Conservation (phyloP, 2,888 invertebrate species). For the Netelia melanura region DNA sequence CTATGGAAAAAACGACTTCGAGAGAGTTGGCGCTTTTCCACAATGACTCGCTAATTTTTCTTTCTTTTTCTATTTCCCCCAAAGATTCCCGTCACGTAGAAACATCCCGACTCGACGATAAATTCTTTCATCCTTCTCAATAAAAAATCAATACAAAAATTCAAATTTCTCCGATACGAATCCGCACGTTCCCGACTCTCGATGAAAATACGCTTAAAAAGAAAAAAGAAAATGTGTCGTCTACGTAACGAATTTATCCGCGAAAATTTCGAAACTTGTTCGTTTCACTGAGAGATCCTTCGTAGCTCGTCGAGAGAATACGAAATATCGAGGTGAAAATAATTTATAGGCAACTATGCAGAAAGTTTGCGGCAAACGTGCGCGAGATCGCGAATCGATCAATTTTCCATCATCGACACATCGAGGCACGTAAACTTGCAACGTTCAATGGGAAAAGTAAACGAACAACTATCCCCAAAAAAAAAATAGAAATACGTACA, state of each 20-base stretch:
- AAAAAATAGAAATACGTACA: not conserved
- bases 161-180: not conserved
- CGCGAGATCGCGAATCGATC: constrained; percentile 45
- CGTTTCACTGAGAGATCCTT: not conserved
- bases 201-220: too few relatives aligned
- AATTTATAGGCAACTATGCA: not conserved
- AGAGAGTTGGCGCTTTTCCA: constrained; percentile 29
- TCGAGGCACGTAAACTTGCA: constrained; percentile 5
- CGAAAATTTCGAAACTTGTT: constrained; percentile 41
- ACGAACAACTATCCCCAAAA: not conserved
- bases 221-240: constrained; percentile 1
- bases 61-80: not conserved
- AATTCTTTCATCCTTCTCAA: not conserved
- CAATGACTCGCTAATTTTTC: constrained; percentile 14
- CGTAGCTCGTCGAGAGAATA: constrained; percentile 29
- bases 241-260: not conserved
- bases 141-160: not conserved
- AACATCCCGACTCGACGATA: not conserved
- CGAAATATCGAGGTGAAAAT: constrained; percentile 34
- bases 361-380: constrained; percentile 12
- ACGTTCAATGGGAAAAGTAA: not conserved
- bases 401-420: constrained; percentile 10
- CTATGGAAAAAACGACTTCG: not conserved
- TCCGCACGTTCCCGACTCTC: constrained; percentile 2
- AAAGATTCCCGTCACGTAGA: constrained; percentile 33